Base-by-base conservation (phyloP, 2,888 invertebrate genomes). In the Parnassius smintheus region DNA sequence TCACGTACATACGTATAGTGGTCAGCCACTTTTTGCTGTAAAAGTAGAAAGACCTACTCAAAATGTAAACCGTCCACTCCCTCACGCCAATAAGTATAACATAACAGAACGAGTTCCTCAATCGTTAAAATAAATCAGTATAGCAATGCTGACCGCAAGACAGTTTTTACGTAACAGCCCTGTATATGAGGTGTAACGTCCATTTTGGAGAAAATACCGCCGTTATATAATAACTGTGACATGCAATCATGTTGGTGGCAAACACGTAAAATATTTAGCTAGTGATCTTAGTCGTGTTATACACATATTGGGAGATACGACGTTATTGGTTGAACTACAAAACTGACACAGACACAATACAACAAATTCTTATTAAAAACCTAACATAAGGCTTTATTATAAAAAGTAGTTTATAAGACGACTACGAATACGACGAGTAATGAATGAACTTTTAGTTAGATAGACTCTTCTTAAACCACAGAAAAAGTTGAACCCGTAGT, bases 181-280 rank as follows among this genome's bases (percentile, higher is more conserved):
- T 76, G 72, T 68, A 59, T 58, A 51, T 41, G 69, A 68, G 66
- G 65, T 61, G 70, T 71, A 62, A 67, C 67, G 66, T 66, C 71
- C 75, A 72, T 81, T 82, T 85, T 72, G 77, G 81, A 75, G 81
- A 83, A 83, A 83, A 78, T 78, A 71, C 70, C 64, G 68, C 72
- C 68, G 71, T 85, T 81, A 75, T 69, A 71, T 77, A 84, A 81
- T 55, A 41, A 13, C 10, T 12, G 3, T 18, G 50, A 50, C 50
- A 11, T 50, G 18, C 35, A 35, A 35, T 35, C 3, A 35, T 35
- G 35, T 35, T 35, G 35, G 35, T 35, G 35, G 35, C 35, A 35
- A 35, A 35, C 35, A 35, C 4, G 35, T 35, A 35, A 7, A 4
- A 7, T 35, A 35, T 35, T 35, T 35, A 35, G 4, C 35, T 0